Evolutionary conservation across 37 sponge, comb jelly and placozoan species (phyloP).

Genomic region (Chondrosia reniformis): DNA sequence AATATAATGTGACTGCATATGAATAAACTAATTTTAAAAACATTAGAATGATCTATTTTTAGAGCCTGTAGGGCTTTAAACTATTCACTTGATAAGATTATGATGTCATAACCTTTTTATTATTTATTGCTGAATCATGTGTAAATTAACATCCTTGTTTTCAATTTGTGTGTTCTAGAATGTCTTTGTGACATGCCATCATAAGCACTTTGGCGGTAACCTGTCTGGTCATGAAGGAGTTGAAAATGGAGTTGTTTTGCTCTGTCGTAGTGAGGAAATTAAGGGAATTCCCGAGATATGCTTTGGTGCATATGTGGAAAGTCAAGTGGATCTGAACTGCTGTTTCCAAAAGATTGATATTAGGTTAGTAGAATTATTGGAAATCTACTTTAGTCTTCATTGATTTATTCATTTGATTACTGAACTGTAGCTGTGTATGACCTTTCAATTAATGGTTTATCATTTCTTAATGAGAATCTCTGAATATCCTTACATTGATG

Average conservation of each 20-base stretch:
- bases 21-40: too few relatives aligned
- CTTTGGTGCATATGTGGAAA: constrained; percentile 5
- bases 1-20: too few relatives aligned
- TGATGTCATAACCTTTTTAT: too few relatives aligned
- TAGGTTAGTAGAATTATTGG: background rate
- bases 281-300: constrained; percentile 18
- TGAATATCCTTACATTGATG: too few relatives aligned
- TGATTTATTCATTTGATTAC: too few relatives aligned
- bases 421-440: background rate
- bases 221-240: too few relatives aligned
- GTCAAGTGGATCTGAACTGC: background rate
- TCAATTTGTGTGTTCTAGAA: background rate
- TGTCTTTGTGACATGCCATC: constrained; percentile 14
- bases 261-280: constrained; percentile 20
- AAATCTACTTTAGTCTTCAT: too few relatives aligned
- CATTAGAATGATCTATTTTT: too few relatives aligned
- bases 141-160: too few relatives aligned
- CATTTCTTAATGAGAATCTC: background rate
- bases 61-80: too few relatives aligned
- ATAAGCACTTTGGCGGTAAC: background rate
- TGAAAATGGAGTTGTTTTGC: background rate
- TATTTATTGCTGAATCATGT: too few relatives aligned
- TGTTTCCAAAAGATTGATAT: constrained; percentile 14
- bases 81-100: too few relatives aligned
- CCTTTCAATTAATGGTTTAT: background rate